A percentile compares a stretch with the other conserved stretches of the same genome.
phyloP scores from a whole-genome alignment of 2,113 vertebrate genomes.

The Agapornis roseicollis region DNA sequence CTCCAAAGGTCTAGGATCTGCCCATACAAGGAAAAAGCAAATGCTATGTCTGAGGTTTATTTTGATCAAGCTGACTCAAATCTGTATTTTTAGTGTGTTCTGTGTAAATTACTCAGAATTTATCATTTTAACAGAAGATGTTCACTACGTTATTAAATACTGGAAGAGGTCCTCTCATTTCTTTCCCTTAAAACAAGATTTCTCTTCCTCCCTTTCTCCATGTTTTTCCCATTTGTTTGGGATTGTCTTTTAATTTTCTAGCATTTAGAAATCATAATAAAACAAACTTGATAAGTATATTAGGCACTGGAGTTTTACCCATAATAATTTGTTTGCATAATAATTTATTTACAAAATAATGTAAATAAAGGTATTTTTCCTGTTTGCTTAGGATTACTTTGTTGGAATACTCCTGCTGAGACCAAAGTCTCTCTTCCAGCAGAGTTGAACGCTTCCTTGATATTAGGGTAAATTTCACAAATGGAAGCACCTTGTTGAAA shows the following conservation, averaged over 20 bases:
- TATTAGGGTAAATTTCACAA: constrained; percentile 33
- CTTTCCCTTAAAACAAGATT: not conserved
- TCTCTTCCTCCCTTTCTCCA: not conserved
- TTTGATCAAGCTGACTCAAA: constrained; percentile 67
- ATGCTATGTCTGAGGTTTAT: constrained; percentile 45
- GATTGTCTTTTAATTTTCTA: constrained; percentile 11
- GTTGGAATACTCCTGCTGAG: constrained; percentile 14
- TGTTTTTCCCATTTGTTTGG: not conserved
- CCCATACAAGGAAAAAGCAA: constrained; percentile 60
- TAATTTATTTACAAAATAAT: too few species aligned
- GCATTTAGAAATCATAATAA: constrained; percentile 9
- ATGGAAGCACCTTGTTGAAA: constrained; percentile 9
- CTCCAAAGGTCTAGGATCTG: constrained; percentile 52
- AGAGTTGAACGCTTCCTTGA: not conserved
- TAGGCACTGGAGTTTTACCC: not conserved
- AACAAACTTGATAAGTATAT: constrained; percentile 24
- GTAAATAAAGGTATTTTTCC: too few species aligned
- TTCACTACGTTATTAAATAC: constrained; percentile 19
- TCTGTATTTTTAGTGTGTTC: constrained; percentile 68
- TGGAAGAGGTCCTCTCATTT: not conserved
- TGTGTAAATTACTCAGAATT: constrained; percentile 55
- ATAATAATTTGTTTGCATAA: constrained; percentile 28
- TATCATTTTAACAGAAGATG: constrained; percentile 29
- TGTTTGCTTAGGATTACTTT: constrained; percentile 21
- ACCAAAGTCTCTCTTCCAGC: constrained; percentile 22